A percentile compares a stretch with the other conserved stretches of the same genome.
These are phyloP conservation scores for Halcyon chelicuti DNA, from an alignment of 2,797 vertebrate genomes.

Conservation along the genomic window DNA sequence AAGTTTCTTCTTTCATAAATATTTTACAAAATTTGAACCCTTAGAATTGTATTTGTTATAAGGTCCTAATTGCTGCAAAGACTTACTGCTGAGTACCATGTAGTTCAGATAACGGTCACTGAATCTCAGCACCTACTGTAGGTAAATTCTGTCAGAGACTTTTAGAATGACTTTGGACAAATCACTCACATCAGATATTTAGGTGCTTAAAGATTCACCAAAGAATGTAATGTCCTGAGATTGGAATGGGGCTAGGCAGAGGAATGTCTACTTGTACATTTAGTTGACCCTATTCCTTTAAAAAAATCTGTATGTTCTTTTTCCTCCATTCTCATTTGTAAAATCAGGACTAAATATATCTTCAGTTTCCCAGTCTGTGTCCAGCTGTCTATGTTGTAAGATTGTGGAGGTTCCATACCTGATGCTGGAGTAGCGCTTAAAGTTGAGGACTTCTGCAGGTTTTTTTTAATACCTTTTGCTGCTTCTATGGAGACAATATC, in stretches of 20 bases:
- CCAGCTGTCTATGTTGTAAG: neutral
- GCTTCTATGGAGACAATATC: neutral
- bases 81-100: constrained; percentile 9
- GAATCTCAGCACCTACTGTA: neutral
- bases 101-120: neutral
- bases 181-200: neutral
- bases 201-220: neutral
- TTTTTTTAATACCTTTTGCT: neutral
- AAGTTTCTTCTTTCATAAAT: neutral
- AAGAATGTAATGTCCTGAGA: neutral
- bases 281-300: neutral
- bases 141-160: neutral
- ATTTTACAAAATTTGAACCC: neutral
- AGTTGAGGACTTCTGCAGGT: neutral
- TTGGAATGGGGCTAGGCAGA: neutral
- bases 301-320: neutral
- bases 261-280: neutral
- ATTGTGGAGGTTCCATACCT: neutral
- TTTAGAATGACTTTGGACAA: neutral
- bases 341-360: neutral
- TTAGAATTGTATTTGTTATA: neutral
- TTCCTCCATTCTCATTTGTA: neutral
- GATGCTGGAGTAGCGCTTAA: neutral
- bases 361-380: neutral
- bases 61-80: constrained; percentile 6